Evolutionary conservation across 2,113 vertebrate genomes (phyloP), one percentile per base, ranked within the genome.

Genomic region (Sigmodon hispidus): DNA sequence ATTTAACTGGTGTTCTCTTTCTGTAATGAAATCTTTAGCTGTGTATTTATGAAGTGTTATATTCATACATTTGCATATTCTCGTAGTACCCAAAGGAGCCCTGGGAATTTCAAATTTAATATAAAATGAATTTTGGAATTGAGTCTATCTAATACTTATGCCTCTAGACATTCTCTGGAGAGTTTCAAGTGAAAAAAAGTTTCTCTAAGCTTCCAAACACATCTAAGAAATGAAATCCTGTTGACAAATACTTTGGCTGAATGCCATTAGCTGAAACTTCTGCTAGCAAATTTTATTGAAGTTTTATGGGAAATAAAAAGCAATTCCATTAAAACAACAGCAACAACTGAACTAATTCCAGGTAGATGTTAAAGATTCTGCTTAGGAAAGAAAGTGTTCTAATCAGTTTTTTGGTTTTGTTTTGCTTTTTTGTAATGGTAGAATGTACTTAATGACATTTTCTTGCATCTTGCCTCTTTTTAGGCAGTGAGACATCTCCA

Each of bases 61-160:
- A n/a, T 8, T 88, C 91, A 97, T 70, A 95, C 29, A 96, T 98
- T 96, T 96, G 50, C 65, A 96, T 91, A 90, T 91, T 95, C 89
- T 96, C n/a, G n/a, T n/a, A 75, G 70, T 94, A 96, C 67, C 48
- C 70, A 93, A 83, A 86, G 72, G 88, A 96, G 48, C 52, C 89
- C 26, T 94, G n/a, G 24, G 93, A 96, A 73, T 96, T 98, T 93
- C n/a, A 73, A 89, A n/a, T 88, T 96, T 97, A 94, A 96, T 96
- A 57, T 48, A 95, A 96, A 89, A 55, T 96, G 59, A 97, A 98
- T 97, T 96, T 96, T 95, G 79, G 88, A 63, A 31, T 63, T 69
- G 1, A 10, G 43, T 81, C 90, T 96, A 24, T 93, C 29, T 57
- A 91, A 94, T 95, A 90, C 31, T 95, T 94, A 80, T 88, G 40